These are phyloP conservation scores for Patella depressa DNA, from an alignment of 2,888 invertebrate species.

Conservation along the genomic window DNA sequence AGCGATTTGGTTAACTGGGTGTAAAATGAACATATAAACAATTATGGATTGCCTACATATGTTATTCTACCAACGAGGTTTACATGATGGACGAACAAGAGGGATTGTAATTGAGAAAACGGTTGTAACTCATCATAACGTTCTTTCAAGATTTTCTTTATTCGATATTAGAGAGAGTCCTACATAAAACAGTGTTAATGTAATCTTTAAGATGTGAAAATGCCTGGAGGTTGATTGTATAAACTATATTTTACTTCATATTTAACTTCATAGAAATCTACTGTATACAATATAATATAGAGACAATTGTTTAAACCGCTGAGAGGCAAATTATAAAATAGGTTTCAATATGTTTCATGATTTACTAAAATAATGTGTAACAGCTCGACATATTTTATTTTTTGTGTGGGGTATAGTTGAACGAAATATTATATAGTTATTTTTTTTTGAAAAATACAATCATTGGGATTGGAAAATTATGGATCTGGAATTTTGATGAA, in stretches of 20 bases:
- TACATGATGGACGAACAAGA: not conserved
- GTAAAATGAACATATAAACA: slow-evolving; percentile 10
- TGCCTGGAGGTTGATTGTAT: not conserved
- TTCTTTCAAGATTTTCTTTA: not conserved
- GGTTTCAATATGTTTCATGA: too few species aligned
- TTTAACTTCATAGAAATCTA: slow-evolving; percentile 4
- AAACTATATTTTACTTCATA: not conserved
- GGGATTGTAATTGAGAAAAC: not conserved
- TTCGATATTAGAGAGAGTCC: too few species aligned
- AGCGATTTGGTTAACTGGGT: not conserved
- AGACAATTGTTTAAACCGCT: too few species aligned
- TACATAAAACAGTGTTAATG: not conserved
- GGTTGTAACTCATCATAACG: not conserved
- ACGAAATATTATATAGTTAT: too few species aligned
- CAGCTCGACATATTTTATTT: too few species aligned
- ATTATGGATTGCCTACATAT: slow-evolving; percentile 8
- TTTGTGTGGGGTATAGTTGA: too few species aligned
- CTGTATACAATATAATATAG: not conserved
- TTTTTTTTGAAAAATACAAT: too few species aligned
- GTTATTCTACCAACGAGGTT: not conserved
- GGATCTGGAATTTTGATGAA: too few species aligned
- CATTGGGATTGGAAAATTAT: too few species aligned
- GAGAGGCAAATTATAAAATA: too few species aligned
- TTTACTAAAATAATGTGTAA: too few species aligned
- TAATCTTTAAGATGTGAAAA: not conserved